phyloP scores from a whole-genome alignment of 2,113 vertebrate species.

The Hypanus sabinus region DNA sequence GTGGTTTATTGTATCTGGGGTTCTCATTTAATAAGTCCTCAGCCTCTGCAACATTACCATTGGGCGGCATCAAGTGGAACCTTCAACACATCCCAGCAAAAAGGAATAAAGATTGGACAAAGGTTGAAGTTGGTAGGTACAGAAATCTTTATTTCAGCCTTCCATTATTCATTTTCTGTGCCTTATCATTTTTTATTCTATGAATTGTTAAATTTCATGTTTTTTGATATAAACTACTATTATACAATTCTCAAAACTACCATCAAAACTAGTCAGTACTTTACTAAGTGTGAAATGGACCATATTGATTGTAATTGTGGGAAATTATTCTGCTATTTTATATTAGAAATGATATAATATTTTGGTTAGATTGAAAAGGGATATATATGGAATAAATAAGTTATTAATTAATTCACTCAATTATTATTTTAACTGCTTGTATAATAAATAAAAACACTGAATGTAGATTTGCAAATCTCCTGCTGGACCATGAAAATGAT shows the following conservation, averaged over 20 bases:
- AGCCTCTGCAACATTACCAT: background rate
- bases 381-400: background rate
- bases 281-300: background rate
- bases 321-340: background rate
- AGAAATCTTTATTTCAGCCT: background rate
- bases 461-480: background rate
- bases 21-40: background rate
- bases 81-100: background rate
- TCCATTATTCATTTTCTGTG: background rate
- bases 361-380: background rate
- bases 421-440: background rate
- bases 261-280: background rate
- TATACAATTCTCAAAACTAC: background rate
- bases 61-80: background rate
- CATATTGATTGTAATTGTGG: background rate
- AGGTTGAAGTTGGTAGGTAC: background rate
- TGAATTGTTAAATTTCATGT: background rate
- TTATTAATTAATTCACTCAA: background rate
- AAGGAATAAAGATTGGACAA: background rate
- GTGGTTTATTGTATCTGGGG: background rate
- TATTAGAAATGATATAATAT: background rate
- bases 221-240: background rate
- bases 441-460: background rate
- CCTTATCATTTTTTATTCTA: background rate
- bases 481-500: background rate